Conservation (phyloP, 2,797 vertebrate species). For the Morus bassanus region DNA sequence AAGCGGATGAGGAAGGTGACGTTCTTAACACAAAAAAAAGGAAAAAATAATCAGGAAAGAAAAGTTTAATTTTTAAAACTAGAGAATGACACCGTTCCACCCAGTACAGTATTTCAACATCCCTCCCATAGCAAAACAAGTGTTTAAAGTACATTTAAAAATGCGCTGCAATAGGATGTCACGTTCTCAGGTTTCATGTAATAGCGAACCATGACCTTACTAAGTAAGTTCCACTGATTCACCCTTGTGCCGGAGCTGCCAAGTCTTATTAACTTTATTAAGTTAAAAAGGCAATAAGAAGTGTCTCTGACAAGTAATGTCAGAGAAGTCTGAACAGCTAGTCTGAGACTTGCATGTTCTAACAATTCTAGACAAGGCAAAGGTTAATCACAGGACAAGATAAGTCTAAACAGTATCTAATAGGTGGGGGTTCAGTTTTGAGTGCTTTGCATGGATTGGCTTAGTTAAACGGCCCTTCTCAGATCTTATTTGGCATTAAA, state of each 20-base stretch:
- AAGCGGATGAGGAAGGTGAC: not conserved
- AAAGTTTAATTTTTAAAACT: not conserved
- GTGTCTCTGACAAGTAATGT: not conserved
- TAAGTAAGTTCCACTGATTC: not conserved
- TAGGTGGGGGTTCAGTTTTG: not conserved
- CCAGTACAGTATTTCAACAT: not conserved
- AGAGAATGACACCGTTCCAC: not conserved
- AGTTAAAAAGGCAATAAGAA: not conserved
- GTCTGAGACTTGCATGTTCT: not conserved
- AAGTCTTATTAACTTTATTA: not conserved
- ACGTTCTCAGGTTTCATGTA: not conserved
- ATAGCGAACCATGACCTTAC: not conserved
- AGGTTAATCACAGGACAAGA: not conserved
- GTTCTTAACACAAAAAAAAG: fast-evolving
- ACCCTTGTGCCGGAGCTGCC: not conserved
- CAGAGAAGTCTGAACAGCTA: not conserved
- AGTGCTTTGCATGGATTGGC: fast-evolving
- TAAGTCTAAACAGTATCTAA: not conserved
- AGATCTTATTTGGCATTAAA: not conserved
- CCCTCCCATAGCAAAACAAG: not conserved
- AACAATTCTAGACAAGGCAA: not conserved
- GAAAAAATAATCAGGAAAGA: not conserved
- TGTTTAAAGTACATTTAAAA: not conserved
- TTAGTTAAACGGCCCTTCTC: not conserved
- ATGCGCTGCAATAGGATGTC: not conserved